Evolutionary conservation across 2,797 vertebrate species (phyloP).

Genomic region (Eospalax fontanierii): DNA sequence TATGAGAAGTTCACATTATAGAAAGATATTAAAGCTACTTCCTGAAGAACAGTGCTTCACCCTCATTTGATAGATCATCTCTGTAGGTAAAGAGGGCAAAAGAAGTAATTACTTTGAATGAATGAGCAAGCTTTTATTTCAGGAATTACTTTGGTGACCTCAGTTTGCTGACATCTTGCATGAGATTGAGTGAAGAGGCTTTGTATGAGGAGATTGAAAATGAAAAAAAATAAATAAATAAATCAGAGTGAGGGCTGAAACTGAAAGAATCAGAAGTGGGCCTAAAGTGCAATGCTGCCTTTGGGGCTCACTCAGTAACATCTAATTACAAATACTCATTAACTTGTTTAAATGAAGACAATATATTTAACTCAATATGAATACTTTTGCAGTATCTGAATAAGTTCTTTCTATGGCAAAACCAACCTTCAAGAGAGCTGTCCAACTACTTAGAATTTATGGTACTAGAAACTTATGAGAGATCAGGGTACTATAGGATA

Average conservation of each 20-base stretch:
- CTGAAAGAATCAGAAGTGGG: neutral
- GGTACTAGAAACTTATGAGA: neutral
- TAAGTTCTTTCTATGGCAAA: constrained; percentile 13
- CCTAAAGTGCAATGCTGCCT: neutral
- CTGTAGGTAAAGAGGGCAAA: constrained; percentile 2
- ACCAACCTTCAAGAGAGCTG: neutral
- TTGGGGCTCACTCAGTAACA: neutral
- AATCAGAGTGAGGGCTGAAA: neutral
- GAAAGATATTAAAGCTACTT: constrained; percentile 60
- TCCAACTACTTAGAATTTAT: neutral
- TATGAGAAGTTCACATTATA: constrained; percentile 39
- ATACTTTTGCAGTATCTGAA: neutral
- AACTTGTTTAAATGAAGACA: neutral
- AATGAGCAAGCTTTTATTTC: constrained; percentile 40
- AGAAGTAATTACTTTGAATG: constrained; percentile 46
- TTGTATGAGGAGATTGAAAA: neutral
- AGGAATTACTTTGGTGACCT: constrained; percentile 28
- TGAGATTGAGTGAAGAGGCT: neutral
- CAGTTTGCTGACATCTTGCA: neutral
- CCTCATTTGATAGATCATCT: constrained; percentile 6
- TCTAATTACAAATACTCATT: neutral
- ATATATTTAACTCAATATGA: neutral
- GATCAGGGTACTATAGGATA: neutral
- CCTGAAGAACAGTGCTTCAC: constrained; percentile 6
- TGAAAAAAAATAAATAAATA: constrained; percentile 11